phyloP scores from a whole-genome alignment of 2,888 invertebrate species.

The Parnassius apollo region DNA sequence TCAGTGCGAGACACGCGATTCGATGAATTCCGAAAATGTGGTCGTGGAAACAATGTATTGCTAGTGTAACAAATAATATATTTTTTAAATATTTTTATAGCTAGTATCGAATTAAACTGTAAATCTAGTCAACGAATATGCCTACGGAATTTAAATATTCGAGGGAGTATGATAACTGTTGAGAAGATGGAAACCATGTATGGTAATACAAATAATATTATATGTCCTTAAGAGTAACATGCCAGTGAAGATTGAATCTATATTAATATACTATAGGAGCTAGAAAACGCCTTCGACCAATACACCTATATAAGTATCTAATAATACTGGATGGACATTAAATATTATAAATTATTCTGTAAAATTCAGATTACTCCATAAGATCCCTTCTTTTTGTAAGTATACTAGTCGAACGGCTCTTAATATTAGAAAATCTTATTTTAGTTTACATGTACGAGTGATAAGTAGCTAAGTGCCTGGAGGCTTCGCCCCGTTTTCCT shows the following conservation, averaged over 20 bases:
- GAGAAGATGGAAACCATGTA: conserved; percentile 8
- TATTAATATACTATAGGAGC: conserved; percentile 63
- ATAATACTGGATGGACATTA: conserved; percentile 80
- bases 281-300: conserved; percentile 62
- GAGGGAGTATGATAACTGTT: conserved; percentile 34
- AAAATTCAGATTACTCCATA: conserved; percentile 75
- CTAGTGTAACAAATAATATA: too few relatives aligned
- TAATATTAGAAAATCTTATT: conserved; percentile 69
- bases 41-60: too few relatives aligned
- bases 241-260: conserved; percentile 41
- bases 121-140: too few relatives aligned
- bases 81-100: too few relatives aligned
- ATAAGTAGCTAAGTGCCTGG: conserved; percentile 59
- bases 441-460: conserved; percentile 54
- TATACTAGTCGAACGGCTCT: conserved; percentile 78
- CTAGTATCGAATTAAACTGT: too few relatives aligned
- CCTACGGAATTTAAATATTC: background rate
- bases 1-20: background rate
- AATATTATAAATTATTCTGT: conserved; percentile 72
- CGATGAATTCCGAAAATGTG: background rate
- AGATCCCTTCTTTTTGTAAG: conserved; percentile 73
- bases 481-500: conserved; percentile 48
- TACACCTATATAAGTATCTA: conserved; percentile 66
- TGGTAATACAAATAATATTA: conserved; percentile 1
- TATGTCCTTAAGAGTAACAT: conserved; percentile 4